Evolutionary conservation across 2,888 invertebrate species (phyloP).

Genomic region (Luffia ferchaultella): DNA sequence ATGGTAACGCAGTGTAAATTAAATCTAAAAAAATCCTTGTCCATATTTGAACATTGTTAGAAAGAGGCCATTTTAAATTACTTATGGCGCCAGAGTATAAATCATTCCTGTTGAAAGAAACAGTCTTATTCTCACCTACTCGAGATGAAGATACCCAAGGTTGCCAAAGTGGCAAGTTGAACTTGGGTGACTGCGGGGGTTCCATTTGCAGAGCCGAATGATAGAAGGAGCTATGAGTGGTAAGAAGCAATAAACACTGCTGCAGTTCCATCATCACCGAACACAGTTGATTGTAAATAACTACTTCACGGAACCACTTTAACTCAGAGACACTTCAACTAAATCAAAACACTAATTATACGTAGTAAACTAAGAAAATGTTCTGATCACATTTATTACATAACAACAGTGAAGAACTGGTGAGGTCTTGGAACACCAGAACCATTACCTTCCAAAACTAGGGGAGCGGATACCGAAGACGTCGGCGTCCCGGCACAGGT

Average conservation of each 20-base stretch:
- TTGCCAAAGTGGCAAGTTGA: conserved; percentile 58
- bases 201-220: conserved; percentile 48
- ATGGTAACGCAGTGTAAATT: too few relatives aligned
- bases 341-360: too few relatives aligned
- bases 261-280: conserved; percentile 58
- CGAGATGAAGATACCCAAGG: conserved; percentile 43
- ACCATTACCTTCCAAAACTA: neutral
- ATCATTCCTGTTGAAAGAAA: too few relatives aligned
- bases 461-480: neutral
- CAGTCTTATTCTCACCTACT: neutral
- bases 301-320: conserved; percentile 6
- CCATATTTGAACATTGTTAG: too few relatives aligned
- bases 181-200: conserved; percentile 59
- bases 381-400: too few relatives aligned
- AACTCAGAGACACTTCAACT: conserved; percentile 20
- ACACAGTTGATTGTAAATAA: conserved; percentile 21
- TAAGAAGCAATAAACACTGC: conserved; percentile 47
- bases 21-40: too few relatives aligned
- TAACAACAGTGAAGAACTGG: conserved; percentile 16
- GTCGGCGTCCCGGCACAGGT: conserved; percentile 57
- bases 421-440: neutral
- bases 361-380: too few relatives aligned
- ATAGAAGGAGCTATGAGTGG: conserved; percentile 39
- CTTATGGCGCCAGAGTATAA: too few relatives aligned
- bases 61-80: too few relatives aligned